Conservation (phyloP, 1,140 invertebrate genomes). For the Drosophila mojavensis region DNA sequence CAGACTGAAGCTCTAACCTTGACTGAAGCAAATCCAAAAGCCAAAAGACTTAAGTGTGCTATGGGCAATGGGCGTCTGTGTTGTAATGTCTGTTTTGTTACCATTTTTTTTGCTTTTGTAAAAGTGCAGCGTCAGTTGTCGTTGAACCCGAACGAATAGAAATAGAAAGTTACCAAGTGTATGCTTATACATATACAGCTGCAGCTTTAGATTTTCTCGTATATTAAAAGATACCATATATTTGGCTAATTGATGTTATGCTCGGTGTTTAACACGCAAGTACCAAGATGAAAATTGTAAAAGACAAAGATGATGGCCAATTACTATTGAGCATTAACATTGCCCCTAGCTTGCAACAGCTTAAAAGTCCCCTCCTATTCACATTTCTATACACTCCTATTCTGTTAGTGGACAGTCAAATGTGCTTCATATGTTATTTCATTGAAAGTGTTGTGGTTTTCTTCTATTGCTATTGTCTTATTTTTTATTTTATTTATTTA, state of each 20-base stretch:
- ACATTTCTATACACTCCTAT: neutral
- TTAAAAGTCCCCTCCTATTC: neutral
- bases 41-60: slow-evolving; percentile 14
- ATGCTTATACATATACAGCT: slow-evolving; percentile 2
- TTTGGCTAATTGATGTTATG: slow-evolving; percentile 4
- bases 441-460: slow-evolving; percentile 14
- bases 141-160: slow-evolving; percentile 62
- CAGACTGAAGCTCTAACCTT: slow-evolving; percentile 63
- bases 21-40: slow-evolving; percentile 49
- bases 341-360: neutral
- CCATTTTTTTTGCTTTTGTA: slow-evolving; percentile 40
- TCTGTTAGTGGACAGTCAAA: slow-evolving; percentile 13
- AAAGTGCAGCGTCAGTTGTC: slow-evolving; percentile 79
- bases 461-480: slow-evolving; percentile 32
- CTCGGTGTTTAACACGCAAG: slow-evolving; percentile 43
- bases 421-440: slow-evolving; percentile 4
- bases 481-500: slow-evolving; percentile 2
- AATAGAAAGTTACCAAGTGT: slow-evolving; percentile 58
- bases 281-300: slow-evolving; percentile 14
- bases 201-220: neutral
- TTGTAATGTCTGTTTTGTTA: slow-evolving; percentile 67
- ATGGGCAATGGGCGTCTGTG: slow-evolving; percentile 45
- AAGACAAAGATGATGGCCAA: slow-evolving; percentile 15
- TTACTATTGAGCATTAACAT: slow-evolving; percentile 6
- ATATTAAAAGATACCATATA: neutral